These are phyloP conservation scores for Caiman crocodilus DNA, from an alignment of 2,797 vertebrate genomes.

Conservation along the genomic window DNA sequence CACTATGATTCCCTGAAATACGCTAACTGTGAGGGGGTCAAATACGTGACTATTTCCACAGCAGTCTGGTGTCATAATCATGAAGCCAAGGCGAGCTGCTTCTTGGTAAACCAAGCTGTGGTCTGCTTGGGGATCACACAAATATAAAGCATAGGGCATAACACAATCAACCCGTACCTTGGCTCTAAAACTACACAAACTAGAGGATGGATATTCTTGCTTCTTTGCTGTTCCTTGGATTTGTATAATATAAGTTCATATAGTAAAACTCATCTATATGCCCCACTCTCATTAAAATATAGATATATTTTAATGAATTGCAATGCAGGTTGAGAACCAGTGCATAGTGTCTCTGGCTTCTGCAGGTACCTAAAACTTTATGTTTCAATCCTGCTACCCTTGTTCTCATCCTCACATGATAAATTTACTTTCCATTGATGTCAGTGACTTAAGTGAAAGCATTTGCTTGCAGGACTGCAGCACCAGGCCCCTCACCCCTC, in stretches of 20 bases:
- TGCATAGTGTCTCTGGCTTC: slow-evolving; percentile 4
- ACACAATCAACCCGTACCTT: neutral
- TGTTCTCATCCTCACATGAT: neutral
- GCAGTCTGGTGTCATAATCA: neutral
- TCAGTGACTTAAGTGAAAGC: neutral
- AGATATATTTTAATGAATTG: neutral
- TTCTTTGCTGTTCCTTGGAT: slow-evolving; percentile 20
- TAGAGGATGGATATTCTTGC: neutral
- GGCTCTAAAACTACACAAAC: neutral
- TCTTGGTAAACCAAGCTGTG: neutral
- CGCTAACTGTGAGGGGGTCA: neutral
- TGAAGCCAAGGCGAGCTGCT: neutral
- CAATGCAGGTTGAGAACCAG: neutral
- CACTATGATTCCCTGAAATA: neutral
- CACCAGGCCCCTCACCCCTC: neutral
- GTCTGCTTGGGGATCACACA: neutral
- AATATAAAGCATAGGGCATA: neutral
- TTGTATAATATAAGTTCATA: neutral
- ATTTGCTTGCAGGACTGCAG: neutral
- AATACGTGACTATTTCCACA: neutral
- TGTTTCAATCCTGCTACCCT: neutral
- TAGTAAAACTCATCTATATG: slow-evolving; percentile 14
- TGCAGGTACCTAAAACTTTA: neutral
- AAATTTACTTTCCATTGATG: neutral
- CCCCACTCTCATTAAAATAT: slow-evolving; percentile 24